phyloP scores from a whole-genome alignment of 2,113 vertebrate genomes.

The Camelus bactrianus region DNA sequence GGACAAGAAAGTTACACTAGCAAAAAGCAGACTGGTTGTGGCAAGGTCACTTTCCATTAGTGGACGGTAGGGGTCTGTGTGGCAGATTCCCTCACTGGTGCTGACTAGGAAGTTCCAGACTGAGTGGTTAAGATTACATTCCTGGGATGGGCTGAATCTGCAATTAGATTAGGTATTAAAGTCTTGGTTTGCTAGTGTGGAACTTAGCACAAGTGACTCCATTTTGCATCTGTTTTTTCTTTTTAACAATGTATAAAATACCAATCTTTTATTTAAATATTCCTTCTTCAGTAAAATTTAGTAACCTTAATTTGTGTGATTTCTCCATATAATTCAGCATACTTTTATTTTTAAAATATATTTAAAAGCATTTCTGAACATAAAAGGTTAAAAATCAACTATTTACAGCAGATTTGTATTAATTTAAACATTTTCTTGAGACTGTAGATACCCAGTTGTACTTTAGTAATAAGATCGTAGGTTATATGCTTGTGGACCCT shows the following conservation, averaged over 20 bases:
- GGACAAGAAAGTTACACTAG: background rate
- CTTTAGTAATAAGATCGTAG: background rate
- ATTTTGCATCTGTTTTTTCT: background rate
- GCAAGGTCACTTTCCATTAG: background rate
- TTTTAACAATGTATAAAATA: background rate
- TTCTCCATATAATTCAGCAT: conserved; percentile 31
- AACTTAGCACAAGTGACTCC: background rate
- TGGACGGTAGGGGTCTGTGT: background rate
- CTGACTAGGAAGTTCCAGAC: background rate
- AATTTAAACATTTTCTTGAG: conserved; percentile 61
- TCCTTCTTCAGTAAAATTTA: conserved; percentile 23
- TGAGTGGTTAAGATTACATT: background rate
- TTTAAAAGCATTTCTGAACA: background rate
- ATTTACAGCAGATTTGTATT: conserved; percentile 45
- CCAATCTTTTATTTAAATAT: conserved; percentile 45
- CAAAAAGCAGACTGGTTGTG: background rate
- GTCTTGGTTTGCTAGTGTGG: background rate
- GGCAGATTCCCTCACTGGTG: background rate
- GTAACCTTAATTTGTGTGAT: conserved; percentile 26
- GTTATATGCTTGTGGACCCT: background rate
- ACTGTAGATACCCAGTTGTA: background rate
- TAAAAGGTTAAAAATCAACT: background rate
- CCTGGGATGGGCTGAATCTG: background rate
- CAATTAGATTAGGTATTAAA: background rate
- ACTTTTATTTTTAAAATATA: background rate